Evolutionary conservation across 2,888 invertebrate species (phyloP), one percentile per base, ranked within the genome.

Genomic region (Macrophya annulata): DNA sequence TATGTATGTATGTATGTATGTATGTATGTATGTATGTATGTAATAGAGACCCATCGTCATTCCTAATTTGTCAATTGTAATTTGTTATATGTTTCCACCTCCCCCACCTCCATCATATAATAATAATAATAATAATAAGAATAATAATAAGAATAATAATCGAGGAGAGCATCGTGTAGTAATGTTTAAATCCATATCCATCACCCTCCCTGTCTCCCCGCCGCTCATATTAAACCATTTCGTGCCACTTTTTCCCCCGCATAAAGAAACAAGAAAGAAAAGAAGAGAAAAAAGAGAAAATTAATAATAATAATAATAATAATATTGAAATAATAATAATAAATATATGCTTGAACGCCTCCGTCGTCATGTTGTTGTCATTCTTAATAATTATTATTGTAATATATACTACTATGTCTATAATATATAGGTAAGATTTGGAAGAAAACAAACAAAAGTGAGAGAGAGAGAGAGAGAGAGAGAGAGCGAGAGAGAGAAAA

Each of bases 301-400:
- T 8, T n/a, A n/a, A 17, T 3, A 15, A 51, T 17, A 6, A 51
- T 17, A 51, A 6, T 51, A 5, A 71, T 43, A 62, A 55, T 59
- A 74, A 76, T n/a, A n/a, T n/a, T n/a, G n/a, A n/a, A 31, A 17
- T 31, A 51, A 31, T 45, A 51, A 51, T 77, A 76, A 76, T 45
- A n/a, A 31, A 84, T 65, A 87, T 88, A 89, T 92, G 92, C 93
- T 93, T 93, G 92, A 93, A 93, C 90, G 93, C 93, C 93, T 93
- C 93, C 93, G 92, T 93, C 92, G 93, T 93, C 93, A 93, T 93
- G 92, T 93, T 93, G 93, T 93, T 93, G 93, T 93, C 79, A 93
- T 91, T 93, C 92, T 93, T 93, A 92, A 93, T 93, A 92, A 93
- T 91, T 93, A 93, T 93, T 62, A 43, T 62, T 51, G 8, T 51